Conservation (phyloP, 2,888 invertebrate species). For the Seira sanloemensis region DNA sequence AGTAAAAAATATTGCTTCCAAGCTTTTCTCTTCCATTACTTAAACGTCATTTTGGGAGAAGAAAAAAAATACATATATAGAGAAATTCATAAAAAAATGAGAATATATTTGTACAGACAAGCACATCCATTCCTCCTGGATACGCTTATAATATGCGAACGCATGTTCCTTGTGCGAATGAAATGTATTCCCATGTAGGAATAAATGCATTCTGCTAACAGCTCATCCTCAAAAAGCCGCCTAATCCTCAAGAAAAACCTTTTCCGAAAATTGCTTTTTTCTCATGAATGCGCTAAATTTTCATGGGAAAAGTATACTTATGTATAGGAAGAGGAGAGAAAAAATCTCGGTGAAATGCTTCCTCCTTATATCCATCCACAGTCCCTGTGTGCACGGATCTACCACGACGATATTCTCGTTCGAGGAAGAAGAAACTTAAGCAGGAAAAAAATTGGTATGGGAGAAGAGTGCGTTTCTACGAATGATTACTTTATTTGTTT, state of each 20-base stretch:
- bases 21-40: constrained; percentile 47
- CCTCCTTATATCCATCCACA: no score
- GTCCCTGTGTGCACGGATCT: no score
- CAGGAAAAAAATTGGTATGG: constrained; percentile 2
- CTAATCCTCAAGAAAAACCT: constrained; percentile 71
- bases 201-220: constrained; percentile 54
- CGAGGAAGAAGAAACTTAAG: no score
- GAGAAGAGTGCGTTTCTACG: constrained; percentile 26
- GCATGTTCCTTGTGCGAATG: constrained; percentile 24
- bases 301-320: constrained; percentile 66
- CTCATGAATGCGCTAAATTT: constrained; percentile 73
- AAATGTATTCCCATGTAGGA: constrained; percentile 51
- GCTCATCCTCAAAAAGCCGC: constrained; percentile 66
- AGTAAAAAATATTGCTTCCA: constrained; percentile 7
- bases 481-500: constrained; percentile 58
- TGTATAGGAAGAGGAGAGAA: not conserved
- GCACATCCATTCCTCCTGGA: not conserved
- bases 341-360: not conserved
- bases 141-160: constrained; percentile 16
- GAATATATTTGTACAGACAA: not conserved
- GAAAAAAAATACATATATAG: no score
- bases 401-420: no score
- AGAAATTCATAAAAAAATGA: not conserved
- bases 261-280: constrained; percentile 73
- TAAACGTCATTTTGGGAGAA: constrained; percentile 51